Base-by-base conservation (phyloP, 2,797 vertebrate genomes). In the Sebastes aleutianus region DNA sequence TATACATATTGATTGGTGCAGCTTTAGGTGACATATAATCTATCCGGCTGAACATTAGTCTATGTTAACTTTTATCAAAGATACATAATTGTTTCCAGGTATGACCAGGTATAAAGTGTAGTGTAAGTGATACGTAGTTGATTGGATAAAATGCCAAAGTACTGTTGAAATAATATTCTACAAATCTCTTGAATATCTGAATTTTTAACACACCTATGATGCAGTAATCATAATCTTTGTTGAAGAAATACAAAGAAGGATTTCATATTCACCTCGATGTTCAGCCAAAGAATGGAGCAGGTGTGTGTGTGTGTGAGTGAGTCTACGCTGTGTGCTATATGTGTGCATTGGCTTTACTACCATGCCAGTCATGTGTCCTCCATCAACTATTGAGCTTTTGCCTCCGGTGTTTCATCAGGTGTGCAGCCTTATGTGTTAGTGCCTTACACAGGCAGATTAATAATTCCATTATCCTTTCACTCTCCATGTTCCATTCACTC, bases 391-490 rank as follows among this genome's bases (percentile, higher is more conserved):
- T 91, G 88, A 93, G 89, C 81, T 72, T 74, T 88, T 78, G 85
- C 88, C 84, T 83, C 71, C 31, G 70, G 86, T 90, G 91, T 91
- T 85, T 90, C 80, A 92, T 93, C 89, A 91, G 85, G 90, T 93
- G 87, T 31, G 22, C 69, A 58, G 81, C 75, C 85, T 85, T 61
- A 80, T 85, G 91, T 91, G 89, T 88, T 86, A 70, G 80, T 73
- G 66, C 85, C 86, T 91, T 85, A 73, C 83, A 84, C 29, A 9
- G 76, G 71, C 82, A 88, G 78, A 91, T 91, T 88, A 87, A 89
- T 91, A 91, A 85, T 87, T 90, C 85, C 91, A 90, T 89, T 92
- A 83, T 89, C 70, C 77, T 86, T 86, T 91, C 83, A 82, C 85
- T 70, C 81, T 85, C 69, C 72, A 9, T 73, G 36, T 76, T 86